Evolutionary conservation across 2,888 invertebrate species (phyloP).

Genomic region (Drosophila picticornis): DNA sequence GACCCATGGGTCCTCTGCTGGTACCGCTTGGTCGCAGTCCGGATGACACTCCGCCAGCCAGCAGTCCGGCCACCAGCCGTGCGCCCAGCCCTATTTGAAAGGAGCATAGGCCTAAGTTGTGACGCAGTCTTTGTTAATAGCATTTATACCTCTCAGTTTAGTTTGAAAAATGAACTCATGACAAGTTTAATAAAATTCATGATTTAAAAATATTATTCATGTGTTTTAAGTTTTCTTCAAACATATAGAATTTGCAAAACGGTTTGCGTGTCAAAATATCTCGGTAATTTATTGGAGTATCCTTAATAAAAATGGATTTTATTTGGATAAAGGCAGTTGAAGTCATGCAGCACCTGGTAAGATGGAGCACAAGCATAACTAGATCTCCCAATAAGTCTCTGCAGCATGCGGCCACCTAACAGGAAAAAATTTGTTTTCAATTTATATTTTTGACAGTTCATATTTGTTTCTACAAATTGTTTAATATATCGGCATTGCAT

Average conservation of each 20-base stretch:
- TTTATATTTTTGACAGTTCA: background rate
- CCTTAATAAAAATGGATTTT: background rate
- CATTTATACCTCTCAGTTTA: constrained; percentile 19
- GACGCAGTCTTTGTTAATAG: constrained; percentile 26
- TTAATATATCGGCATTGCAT: background rate
- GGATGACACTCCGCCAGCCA: constrained; percentile 81
- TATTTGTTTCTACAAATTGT: background rate
- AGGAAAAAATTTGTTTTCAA: background rate
- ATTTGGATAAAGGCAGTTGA: background rate
- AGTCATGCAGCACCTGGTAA: background rate
- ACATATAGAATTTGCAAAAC: background rate
- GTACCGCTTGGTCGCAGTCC: constrained; percentile 85
- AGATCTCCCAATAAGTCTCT: background rate
- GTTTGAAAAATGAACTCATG: constrained; percentile 14
- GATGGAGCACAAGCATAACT: background rate
- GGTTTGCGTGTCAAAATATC: background rate
- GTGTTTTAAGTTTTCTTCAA: background rate
- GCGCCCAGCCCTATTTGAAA: constrained; percentile 78
- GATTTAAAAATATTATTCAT: background rate
- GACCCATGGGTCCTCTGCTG: constrained; percentile 86
- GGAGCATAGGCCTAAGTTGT: constrained; percentile 11
- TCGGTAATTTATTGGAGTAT: background rate
- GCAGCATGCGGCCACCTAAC: background rate
- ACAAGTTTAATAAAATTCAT: constrained; percentile 23
- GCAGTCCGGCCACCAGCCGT: constrained; percentile 84